phyloP scores from a whole-genome alignment of 2,888 invertebrate genomes.

The Diarsia dahlii region DNA sequence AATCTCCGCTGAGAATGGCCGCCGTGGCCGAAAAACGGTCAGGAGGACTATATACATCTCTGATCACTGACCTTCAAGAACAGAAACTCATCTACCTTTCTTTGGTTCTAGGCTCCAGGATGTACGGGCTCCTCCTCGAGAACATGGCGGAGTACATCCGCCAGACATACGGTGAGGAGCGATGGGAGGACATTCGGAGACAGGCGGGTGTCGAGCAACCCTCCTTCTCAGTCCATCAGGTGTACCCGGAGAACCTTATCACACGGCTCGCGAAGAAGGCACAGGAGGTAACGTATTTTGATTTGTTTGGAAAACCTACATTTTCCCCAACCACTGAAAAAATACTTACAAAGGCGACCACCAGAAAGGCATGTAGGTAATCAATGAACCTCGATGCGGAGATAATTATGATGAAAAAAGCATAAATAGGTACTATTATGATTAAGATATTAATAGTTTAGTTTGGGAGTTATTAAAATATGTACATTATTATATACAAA shows the following conservation, averaged over 20 bases:
- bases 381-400: not conserved
- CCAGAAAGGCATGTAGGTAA: not conserved
- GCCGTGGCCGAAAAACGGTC: too few species aligned
- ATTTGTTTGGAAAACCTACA: not conserved
- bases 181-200: slow-evolving; percentile 97
- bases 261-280: slow-evolving; percentile 96
- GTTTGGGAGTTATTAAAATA: too few species aligned
- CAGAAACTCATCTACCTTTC: too few species aligned
- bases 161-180: slow-evolving; percentile 97
- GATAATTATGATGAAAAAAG: slow-evolving; percentile 82
- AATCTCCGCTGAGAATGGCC: too few species aligned
- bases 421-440: too few species aligned
- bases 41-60: too few species aligned
- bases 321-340: not conserved
- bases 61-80: too few species aligned
- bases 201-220: slow-evolving; percentile 97
- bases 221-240: slow-evolving; percentile 97
- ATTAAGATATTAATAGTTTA: too few species aligned
- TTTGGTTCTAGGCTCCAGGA: slow-evolving; percentile 82
- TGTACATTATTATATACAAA: too few species aligned
- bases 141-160: slow-evolving; percentile 98
- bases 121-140: slow-evolving; percentile 99
- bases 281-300: slow-evolving; percentile 89
- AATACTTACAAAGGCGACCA: not conserved
- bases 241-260: slow-evolving; percentile 97